These are phyloP conservation scores for Rhabdomys pumilio DNA, from an alignment of 2,797 vertebrate genomes.

Conservation along the genomic window DNA sequence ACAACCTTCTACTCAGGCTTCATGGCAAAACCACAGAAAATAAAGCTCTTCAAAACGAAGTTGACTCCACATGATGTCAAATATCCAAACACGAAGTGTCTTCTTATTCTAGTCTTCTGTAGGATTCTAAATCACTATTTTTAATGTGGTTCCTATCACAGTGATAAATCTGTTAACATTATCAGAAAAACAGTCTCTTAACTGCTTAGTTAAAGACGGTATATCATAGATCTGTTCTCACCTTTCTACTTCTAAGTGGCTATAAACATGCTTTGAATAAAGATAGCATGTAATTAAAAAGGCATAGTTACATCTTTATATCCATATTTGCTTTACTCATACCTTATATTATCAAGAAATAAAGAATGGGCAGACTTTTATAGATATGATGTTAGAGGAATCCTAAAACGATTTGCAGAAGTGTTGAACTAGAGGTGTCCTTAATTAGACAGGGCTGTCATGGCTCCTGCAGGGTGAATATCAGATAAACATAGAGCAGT, in stretches of 20 bases:
- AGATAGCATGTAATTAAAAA: background rate
- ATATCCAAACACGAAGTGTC: background rate
- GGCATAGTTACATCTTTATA: background rate
- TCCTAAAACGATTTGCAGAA: background rate
- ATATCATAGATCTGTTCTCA: background rate
- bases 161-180: background rate
- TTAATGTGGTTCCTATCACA: background rate
- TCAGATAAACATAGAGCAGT: background rate
- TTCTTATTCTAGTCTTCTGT: background rate
- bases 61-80: background rate
- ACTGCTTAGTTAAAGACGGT: background rate
- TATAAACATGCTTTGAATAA: slow-evolving; percentile 12
- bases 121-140: background rate
- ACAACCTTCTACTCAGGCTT: background rate
- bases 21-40: background rate
- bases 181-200: background rate
- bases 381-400: background rate
- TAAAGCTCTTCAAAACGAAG: background rate
- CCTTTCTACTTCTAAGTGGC: background rate
- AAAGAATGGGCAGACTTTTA: background rate
- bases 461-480: background rate
- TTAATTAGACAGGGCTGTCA: background rate
- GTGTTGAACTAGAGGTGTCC: background rate
- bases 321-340: background rate
- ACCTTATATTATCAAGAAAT: background rate